A percentile compares a stretch with the other conserved stretches of the same genome.
Conservation (phyloP, 1,140 invertebrate species). For the Zaprionus taronus region DNA sequence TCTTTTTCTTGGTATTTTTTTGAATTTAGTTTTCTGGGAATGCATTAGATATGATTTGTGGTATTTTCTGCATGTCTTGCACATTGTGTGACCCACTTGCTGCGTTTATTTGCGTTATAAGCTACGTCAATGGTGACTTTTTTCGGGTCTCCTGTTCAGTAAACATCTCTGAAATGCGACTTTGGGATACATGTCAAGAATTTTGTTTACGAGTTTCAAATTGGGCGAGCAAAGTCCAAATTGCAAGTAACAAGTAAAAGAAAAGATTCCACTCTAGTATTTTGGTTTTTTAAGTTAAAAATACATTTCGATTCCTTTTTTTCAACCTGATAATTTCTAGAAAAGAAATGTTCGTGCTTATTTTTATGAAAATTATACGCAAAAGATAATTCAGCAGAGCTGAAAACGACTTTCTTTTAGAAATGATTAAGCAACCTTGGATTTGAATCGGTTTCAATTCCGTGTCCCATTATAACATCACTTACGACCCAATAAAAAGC, state of each 20-base stretch:
- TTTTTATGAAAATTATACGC: not conserved
- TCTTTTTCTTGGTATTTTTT: not conserved
- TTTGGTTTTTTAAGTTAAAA: constrained; percentile 21
- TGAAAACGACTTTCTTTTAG: no score
- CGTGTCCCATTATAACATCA: not conserved
- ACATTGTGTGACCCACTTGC: not conserved
- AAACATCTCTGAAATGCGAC: constrained; percentile 44
- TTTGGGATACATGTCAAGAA: constrained; percentile 62
- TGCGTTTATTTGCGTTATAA: constrained; percentile 20
- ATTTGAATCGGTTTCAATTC: not conserved
- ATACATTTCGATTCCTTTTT: not conserved
- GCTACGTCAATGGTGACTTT: constrained; percentile 51
- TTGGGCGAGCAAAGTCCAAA: constrained; percentile 62
- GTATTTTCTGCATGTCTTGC: not conserved
- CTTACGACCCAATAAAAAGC: not conserved
- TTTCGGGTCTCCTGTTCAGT: constrained; percentile 8
- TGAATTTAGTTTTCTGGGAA: not conserved
- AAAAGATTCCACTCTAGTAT: constrained; percentile 21
- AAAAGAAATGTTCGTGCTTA: not conserved
- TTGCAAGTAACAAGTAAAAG: constrained; percentile 43
- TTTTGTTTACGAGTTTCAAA: constrained; percentile 50
- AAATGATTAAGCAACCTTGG: no score
- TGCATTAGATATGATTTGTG: not conserved
- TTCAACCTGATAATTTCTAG: not conserved
- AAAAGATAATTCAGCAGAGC: not conserved